Evolutionary conservation across 2,888 invertebrate species (phyloP).

Genomic region (Zele albiditarsus): DNA sequence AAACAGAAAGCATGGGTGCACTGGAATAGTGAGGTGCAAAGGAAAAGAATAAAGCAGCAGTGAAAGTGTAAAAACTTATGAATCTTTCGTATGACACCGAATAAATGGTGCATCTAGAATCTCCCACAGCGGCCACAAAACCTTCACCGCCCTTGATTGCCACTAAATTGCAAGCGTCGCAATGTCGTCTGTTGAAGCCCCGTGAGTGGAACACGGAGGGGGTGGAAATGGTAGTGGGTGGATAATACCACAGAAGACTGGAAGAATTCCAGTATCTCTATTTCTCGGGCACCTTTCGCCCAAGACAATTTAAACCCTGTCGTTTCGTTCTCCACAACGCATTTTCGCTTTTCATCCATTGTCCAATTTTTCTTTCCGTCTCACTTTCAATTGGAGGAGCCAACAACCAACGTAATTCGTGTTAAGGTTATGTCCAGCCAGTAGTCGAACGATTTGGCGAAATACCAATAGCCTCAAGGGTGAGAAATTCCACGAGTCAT

Average conservation of each 20-base stretch:
- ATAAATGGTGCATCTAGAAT: constrained; percentile 65
- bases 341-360: constrained; percentile 33
- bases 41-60: constrained; percentile 5
- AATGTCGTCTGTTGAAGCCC: constrained; percentile 47
- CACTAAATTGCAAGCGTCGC: constrained; percentile 67
- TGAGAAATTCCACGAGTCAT: constrained; percentile 51
- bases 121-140: constrained; percentile 70
- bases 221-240: constrained; percentile 44
- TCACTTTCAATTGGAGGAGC: constrained; percentile 23
- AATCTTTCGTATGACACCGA: constrained; percentile 67
- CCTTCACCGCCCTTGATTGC: constrained; percentile 70
- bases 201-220: constrained; percentile 41
- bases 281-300: constrained; percentile 52
- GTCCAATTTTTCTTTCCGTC: constrained; percentile 21
- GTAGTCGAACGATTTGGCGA: constrained; percentile 18
- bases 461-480: constrained; percentile 23
- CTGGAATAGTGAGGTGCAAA: background rate
- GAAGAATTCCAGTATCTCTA: constrained; percentile 54
- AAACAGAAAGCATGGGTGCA: background rate
- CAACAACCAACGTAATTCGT: constrained; percentile 32
- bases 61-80: constrained; percentile 56
- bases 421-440: constrained; percentile 11
- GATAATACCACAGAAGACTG: constrained; percentile 38
- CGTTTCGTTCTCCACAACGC: constrained; percentile 48
- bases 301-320: constrained; percentile 62